These are phyloP conservation scores for Pollenia amentaria DNA, from an alignment of 2,888 invertebrate genomes.

Conservation along the genomic window DNA sequence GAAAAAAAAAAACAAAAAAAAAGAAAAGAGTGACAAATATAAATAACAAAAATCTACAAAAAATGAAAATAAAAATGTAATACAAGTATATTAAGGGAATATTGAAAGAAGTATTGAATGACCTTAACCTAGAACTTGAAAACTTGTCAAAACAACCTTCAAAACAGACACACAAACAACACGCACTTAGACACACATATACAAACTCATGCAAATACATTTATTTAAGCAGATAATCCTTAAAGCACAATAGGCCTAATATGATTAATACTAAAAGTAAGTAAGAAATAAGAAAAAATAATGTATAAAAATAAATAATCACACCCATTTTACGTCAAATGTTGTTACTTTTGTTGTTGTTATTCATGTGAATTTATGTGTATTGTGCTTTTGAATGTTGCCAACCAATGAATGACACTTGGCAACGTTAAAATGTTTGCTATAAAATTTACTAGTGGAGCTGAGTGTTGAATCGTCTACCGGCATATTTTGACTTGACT, in stretches of 20 bases:
- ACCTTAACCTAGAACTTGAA: constrained; percentile 71
- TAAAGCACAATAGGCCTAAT: constrained; percentile 50
- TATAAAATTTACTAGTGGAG: constrained; percentile 22
- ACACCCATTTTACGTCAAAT: constrained; percentile 34
- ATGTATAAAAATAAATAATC: constrained; percentile 23
- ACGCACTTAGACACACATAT: constrained; percentile 15
- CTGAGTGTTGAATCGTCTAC: constrained; percentile 17
- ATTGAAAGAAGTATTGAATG: constrained; percentile 61
- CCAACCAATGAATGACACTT: constrained; percentile 35
- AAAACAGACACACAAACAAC: constrained; percentile 35
- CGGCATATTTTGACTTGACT: constrained; percentile 5
- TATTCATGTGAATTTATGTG: constrained; percentile 9
- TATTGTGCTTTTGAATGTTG: not conserved
- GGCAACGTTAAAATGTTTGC: constrained; percentile 49
- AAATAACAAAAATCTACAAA: not conserved
- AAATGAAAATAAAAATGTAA: constrained; percentile 24
- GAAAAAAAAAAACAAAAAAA: not conserved
- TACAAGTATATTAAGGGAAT: constrained; percentile 51
- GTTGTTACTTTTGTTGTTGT: constrained; percentile 28
- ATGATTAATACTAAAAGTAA: constrained; percentile 5
- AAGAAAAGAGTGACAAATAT: constrained; percentile 50
- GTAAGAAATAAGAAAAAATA: not conserved
- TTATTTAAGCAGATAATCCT: constrained; percentile 34
- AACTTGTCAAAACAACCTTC: constrained; percentile 65
- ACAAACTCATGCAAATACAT: not conserved